Evolutionary conservation across 2,888 invertebrate species (phyloP).

Genomic region (Sminthurinus aureus): DNA sequence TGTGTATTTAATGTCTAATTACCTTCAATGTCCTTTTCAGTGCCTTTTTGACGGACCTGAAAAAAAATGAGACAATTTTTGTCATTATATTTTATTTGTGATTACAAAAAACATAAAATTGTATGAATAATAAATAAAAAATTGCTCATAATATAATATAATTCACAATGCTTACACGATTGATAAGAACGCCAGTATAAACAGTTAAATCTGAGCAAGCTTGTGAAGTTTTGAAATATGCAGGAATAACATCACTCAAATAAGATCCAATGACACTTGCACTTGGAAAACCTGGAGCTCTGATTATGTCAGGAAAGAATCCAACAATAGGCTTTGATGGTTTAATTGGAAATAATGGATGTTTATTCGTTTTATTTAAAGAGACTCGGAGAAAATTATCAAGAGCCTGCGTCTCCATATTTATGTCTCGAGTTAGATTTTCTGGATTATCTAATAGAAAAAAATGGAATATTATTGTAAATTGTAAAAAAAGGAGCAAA

Average conservation of each 20-base stretch:
- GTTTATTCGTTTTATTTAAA: no score
- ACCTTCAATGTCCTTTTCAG: slow-evolving; percentile 3
- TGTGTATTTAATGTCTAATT: no score
- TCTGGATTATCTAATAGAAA: no score
- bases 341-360: neutral
- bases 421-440: no score
- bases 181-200: neutral
- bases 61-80: neutral
- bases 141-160: no score
- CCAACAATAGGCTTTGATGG: neutral
- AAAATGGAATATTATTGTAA: no score
- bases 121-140: neutral
- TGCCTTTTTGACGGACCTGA: slow-evolving; percentile 21
- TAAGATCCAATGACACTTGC: neutral
- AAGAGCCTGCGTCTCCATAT: no score
- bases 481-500: no score
- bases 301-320: neutral
- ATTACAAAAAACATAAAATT: neutral
- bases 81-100: no score
- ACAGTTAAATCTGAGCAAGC: slow-evolving; percentile 14
- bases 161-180: slow-evolving; percentile 4
- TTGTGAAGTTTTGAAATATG: slow-evolving; percentile 6
- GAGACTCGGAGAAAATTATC: no score
- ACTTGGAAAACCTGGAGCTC: neutral
- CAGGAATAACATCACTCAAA: slow-evolving; percentile 24